Conservation (phyloP, 2,113 vertebrate species). For the Neogobius melanostomus region DNA sequence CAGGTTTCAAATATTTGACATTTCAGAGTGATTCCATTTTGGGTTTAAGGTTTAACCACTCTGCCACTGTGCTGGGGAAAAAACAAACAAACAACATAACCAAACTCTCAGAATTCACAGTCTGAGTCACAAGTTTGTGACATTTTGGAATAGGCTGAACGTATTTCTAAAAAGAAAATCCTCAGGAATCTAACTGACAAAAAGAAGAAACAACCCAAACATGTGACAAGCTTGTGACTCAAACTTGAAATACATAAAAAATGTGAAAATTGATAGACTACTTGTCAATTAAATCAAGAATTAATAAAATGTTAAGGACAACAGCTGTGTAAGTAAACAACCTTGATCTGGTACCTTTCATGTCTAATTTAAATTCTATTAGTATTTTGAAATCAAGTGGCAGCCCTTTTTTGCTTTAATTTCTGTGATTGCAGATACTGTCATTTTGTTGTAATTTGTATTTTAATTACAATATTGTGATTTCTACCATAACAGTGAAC, state of each 20-base stretch:
- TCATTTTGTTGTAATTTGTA: constrained; percentile 58
- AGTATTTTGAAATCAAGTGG: constrained; percentile 22
- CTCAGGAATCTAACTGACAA: not conserved
- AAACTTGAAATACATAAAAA: too few relatives aligned
- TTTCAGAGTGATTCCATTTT: not conserved
- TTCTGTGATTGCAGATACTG: constrained; percentile 35
- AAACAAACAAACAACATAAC: not conserved
- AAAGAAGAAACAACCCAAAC: too few relatives aligned
- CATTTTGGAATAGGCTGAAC: too few relatives aligned
- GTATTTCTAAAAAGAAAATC: not conserved
- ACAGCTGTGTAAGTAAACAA: not conserved
- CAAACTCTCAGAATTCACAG: too few relatives aligned
- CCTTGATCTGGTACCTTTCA: not conserved
- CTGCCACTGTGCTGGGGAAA: too few relatives aligned
- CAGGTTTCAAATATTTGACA: not conserved
- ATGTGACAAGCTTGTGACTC: too few relatives aligned
- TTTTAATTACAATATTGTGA: constrained; percentile 68
- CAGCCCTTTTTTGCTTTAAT: constrained; percentile 32
- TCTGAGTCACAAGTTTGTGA: too few relatives aligned
- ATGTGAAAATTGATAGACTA: too few relatives aligned
- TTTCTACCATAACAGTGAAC: constrained; percentile 56
- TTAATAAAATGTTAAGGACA: not conserved
- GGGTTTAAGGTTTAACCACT: too few relatives aligned
- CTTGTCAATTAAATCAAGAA: too few relatives aligned
- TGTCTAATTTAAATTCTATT: constrained; percentile 14